Percentiles rank a stretch among this genome's conserved stretches.
phyloP scores from a whole-genome alignment of 2,113 vertebrate genomes.

The Sula dactylatra region DNA sequence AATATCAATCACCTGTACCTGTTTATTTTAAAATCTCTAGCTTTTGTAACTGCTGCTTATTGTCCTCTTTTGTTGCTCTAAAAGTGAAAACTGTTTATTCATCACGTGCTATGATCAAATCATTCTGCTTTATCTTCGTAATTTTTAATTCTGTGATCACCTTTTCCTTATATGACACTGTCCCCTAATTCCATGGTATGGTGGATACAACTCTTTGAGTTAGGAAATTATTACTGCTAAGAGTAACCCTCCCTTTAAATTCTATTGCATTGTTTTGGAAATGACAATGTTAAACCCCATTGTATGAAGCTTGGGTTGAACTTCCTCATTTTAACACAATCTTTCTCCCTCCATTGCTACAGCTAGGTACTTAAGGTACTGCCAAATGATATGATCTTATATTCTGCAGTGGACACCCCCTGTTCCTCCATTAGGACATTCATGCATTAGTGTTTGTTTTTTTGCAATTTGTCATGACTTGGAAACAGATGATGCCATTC shows the following conservation, averaged over 20 bases:
- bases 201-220: neutral
- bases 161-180: neutral
- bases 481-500: neutral
- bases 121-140: neutral
- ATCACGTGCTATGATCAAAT: neutral
- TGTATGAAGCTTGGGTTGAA: neutral
- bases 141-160: neutral
- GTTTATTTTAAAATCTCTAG: slow-evolving; percentile 17
- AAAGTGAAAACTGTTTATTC: neutral
- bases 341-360: neutral
- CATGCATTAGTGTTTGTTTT: neutral
- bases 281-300: neutral
- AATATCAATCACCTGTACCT: neutral
- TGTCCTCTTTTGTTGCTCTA: neutral
- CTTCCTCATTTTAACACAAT: neutral
- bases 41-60: neutral
- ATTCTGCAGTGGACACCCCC: neutral
- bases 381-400: neutral
- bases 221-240: neutral
- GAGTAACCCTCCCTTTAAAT: neutral
- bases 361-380: neutral
- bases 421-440: neutral
- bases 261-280: neutral
- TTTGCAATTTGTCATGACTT: neutral
- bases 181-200: neutral